phyloP scores from a whole-genome alignment of 2,113 vertebrate genomes.

The Pterocles gutturalis region DNA sequence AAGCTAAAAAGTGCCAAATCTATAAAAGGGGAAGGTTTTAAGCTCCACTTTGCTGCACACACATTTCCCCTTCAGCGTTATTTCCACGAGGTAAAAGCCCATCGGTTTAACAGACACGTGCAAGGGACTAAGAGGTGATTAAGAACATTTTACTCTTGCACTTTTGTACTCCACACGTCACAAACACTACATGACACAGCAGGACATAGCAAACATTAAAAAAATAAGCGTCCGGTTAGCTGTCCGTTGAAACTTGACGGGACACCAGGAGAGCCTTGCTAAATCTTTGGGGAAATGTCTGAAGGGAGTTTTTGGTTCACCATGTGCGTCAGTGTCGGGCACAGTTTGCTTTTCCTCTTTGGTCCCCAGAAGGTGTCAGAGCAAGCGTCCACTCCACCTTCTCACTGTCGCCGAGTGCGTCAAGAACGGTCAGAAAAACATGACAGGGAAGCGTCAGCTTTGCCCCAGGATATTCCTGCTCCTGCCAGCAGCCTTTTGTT shows the following conservation, averaged over 20 bases:
- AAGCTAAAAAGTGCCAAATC: too few relatives aligned
- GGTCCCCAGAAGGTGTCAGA: not conserved
- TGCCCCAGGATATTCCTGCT: not conserved
- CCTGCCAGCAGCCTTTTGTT: not conserved
- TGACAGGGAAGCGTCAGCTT: not conserved
- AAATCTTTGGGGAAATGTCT: not conserved
- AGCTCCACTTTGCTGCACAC: rapidly evolving
- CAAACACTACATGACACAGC: rapidly evolving
- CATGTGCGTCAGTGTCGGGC: not conserved
- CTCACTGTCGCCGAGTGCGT: rapidly evolving
- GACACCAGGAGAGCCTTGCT: not conserved
- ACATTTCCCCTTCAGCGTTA: not conserved
- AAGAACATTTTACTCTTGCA: not conserved
- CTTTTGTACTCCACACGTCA: not conserved
- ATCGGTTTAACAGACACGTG: rapidly evolving
- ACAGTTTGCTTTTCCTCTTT: not conserved
- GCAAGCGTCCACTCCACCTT: not conserved
- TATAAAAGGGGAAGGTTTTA: too few relatives aligned
- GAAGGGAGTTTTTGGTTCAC: rapidly evolving
- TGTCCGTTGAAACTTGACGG: not conserved
- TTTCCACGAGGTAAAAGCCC: not conserved
- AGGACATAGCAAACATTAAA: not conserved
- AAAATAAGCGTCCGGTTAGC: not conserved
- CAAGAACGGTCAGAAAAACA: not conserved
- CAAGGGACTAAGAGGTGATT: not conserved